Evolutionary conservation across 2,888 invertebrate genomes (phyloP), one percentile per base, ranked within the genome.

Genomic region (Allygus modestus): DNA sequence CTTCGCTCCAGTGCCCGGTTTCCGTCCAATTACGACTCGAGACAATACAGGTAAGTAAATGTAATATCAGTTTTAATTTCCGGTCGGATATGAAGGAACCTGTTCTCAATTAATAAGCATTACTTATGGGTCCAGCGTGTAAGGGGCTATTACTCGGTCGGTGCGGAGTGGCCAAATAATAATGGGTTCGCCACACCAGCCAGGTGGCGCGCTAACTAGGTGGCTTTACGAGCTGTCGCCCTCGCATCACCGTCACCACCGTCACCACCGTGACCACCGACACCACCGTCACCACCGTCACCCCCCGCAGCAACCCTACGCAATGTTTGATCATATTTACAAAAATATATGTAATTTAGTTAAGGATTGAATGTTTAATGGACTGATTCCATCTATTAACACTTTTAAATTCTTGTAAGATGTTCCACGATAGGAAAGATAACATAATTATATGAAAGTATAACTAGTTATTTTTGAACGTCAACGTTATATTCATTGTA

Each of bases 11-110:
- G 17, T 73, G 37, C n/a, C 41, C 73, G 41, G 71, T 73, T 73
- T 73, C 73, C 73, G 73, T 17, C 43, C 73, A 73, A 73, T 73
- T 73, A 73, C 37, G n/a, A 20, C n/a, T n/a, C 69, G 23, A 73
- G 73, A 73, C 73, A 73, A 73, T 73, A 73, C 73, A 73, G 73
- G 73, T 73, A 73, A 73, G 73, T 73, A 73, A 73, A 73, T 73
- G 73, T 73, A 73, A 73, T 73, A 73, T 43, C 73, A 43, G 73
- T 73, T 73, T 73, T 73, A 73, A 73, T 73, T 73, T 73, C 73
- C 73, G 73, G 73, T 73, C 73, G 73, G 73, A 73, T 73, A 73
- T 73, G 73, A 73, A 73, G 43, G 73, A 73, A 43, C 41, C 41
- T 54, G 54, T 54, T 54, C 54, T 73, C 73, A 33, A 73, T 73